phyloP scores from a whole-genome alignment of 64 coral and sea anemone species.

The Montipora sp. region DNA sequence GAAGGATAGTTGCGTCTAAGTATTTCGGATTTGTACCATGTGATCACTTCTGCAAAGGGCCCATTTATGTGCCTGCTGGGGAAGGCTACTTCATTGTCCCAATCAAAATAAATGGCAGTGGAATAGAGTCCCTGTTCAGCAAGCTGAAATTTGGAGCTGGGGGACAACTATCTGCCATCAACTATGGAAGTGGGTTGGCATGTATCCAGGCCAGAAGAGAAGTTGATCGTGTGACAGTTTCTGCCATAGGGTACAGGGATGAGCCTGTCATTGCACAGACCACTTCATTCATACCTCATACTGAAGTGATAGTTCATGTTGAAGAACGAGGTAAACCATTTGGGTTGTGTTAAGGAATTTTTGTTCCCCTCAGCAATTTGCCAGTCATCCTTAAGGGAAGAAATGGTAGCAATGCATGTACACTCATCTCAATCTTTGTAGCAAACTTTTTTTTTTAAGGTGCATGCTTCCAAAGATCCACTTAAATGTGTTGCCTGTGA shows the following conservation, averaged over 20 bases:
- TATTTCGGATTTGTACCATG: too few species aligned
- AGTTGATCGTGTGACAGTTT: background rate
- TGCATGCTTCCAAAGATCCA: background rate
- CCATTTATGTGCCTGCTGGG: too few species aligned
- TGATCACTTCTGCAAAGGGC: too few species aligned
- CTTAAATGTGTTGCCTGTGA: background rate
- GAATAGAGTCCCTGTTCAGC: constrained; percentile 19
- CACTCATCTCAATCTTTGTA: background rate
- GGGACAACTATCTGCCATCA: constrained; percentile 31
- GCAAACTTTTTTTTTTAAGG: constrained; percentile 7
- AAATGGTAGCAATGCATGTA: background rate
- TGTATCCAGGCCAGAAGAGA: constrained; percentile 23
- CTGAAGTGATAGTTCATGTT: background rate
- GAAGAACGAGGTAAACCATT: background rate
- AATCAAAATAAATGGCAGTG: too few species aligned
- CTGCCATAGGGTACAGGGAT: background rate
- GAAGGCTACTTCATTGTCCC: too few species aligned
- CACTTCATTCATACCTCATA: background rate
- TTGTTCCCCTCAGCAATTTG: background rate
- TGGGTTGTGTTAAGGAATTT: background rate
- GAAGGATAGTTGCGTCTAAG: too few species aligned
- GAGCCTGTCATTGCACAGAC: background rate
- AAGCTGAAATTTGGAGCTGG: constrained; percentile 32
- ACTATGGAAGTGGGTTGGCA: constrained; percentile 27
- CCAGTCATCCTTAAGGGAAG: background rate